These are phyloP conservation scores for Drosophila demipolita DNA, from an alignment of 2,888 invertebrate species.

Conservation along the genomic window DNA sequence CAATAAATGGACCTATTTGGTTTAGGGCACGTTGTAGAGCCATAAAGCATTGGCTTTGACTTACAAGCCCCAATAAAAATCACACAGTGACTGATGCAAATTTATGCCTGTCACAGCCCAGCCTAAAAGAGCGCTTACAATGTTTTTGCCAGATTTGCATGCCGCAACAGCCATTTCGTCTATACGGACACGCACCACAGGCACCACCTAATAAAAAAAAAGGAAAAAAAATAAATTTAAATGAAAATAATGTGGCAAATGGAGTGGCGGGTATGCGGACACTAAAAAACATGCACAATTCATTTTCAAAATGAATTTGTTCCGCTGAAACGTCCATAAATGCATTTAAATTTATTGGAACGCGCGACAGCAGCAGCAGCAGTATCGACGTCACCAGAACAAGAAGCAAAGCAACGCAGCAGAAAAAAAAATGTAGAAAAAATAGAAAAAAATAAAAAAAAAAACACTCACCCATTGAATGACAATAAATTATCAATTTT, in stretches of 20 bases:
- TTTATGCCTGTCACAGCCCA: constrained; percentile 61
- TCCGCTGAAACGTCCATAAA: constrained; percentile 80
- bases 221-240: constrained; percentile 18
- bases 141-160: constrained; percentile 72
- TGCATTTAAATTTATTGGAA: constrained; percentile 81
- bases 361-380: constrained; percentile 50
- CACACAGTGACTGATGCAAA: constrained; percentile 71
- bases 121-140: constrained; percentile 68
- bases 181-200: constrained; percentile 50
- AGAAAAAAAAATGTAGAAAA: constrained; percentile 19
- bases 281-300: constrained; percentile 67
- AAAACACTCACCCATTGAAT: constrained; percentile 73
- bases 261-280: constrained; percentile 13
- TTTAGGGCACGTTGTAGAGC: constrained; percentile 42
- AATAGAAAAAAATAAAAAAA: constrained; percentile 36
- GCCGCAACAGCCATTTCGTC: constrained; percentile 53
- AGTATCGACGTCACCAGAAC: constrained; percentile 37
- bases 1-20: constrained; percentile 67
- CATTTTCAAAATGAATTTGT: constrained; percentile 82
- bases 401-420: constrained; percentile 28
- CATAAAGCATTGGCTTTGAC: constrained; percentile 70
- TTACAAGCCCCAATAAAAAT: constrained; percentile 65
- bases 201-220: constrained; percentile 27
- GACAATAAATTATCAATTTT: constrained; percentile 83
- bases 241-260: constrained; percentile 41